Evolutionary conservation across 2,113 vertebrate genomes (phyloP).

Genomic region (Misgurnus mizolepis): DNA sequence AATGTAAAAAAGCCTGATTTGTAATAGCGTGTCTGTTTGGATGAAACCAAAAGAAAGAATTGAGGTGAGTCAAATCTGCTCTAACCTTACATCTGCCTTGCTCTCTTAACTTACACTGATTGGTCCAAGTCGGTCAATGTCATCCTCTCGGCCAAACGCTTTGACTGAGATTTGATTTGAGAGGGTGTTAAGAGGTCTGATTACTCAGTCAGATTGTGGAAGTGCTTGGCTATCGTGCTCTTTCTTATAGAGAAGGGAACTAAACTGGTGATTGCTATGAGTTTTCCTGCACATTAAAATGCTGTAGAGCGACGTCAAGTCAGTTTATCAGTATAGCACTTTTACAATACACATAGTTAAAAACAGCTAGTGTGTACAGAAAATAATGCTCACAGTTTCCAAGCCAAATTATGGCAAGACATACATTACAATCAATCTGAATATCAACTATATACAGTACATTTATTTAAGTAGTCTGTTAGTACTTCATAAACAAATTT

Average conservation of each 20-base stretch:
- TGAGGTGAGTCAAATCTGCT: neutral
- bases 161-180: slow-evolving; percentile 8
- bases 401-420: no score
- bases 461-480: no score
- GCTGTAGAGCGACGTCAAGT: neutral
- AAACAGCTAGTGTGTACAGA: no score
- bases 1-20: neutral
- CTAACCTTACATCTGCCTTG: neutral
- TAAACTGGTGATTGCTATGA: neutral
- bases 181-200: slow-evolving; percentile 10
- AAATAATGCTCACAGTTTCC: no score
- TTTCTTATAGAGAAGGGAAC: neutral
- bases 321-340: no score
- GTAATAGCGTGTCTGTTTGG: neutral
- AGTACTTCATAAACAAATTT: neutral
- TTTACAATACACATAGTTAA: no score
- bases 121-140: neutral
- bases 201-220: slow-evolving; percentile 6
- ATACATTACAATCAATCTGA: no score
- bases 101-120: slow-evolving; percentile 9
- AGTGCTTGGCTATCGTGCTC: neutral
- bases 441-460: no score
- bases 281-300: slow-evolving; percentile 9
- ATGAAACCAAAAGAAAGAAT: neutral
- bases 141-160: neutral